Conservation (phyloP, 2,797 vertebrate species). For the Sebastes goodei region DNA sequence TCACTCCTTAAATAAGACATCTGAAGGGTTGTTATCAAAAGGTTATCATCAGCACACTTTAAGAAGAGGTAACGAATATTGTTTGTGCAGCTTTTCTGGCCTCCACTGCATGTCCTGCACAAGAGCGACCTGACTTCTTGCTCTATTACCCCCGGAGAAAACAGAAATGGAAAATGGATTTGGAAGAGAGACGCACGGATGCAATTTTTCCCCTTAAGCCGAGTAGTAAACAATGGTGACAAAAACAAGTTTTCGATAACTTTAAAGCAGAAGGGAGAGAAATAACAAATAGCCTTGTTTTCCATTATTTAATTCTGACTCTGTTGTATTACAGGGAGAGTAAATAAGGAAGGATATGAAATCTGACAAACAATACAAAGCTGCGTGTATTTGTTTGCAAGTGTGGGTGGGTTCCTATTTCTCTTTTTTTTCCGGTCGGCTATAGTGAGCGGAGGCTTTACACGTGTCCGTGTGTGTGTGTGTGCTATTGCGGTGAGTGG, state of each 20-base stretch:
- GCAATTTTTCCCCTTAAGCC: slow-evolving; percentile 35
- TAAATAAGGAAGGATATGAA: slow-evolving; percentile 62
- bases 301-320: slow-evolving; percentile 54
- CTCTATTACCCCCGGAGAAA: slow-evolving; percentile 7
- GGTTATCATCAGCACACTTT: neutral
- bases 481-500: slow-evolving; percentile 26
- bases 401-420: slow-evolving; percentile 36
- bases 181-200: slow-evolving; percentile 4
- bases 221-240: slow-evolving; percentile 54
- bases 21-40: neutral
- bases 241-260: slow-evolving; percentile 61
- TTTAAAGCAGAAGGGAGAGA: slow-evolving; percentile 38
- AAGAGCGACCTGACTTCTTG: neutral
- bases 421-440: slow-evolving; percentile 20
- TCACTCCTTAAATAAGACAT: slow-evolving; percentile 20
- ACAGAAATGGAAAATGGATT: slow-evolving; percentile 27
- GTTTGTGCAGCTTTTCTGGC: neutral
- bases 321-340: slow-evolving; percentile 23
- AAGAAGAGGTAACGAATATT: neutral
- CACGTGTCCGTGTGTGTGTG: neutral
- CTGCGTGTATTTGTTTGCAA: slow-evolving; percentile 19
- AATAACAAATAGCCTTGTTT: slow-evolving; percentile 57
- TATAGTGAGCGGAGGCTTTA: slow-evolving; percentile 16
- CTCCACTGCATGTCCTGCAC: neutral
- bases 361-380: slow-evolving; percentile 60